Evolutionary conservation across 1,140 invertebrate genomes (phyloP), one percentile per base, ranked within the genome.

Genomic region (Solenopsis invicta): DNA sequence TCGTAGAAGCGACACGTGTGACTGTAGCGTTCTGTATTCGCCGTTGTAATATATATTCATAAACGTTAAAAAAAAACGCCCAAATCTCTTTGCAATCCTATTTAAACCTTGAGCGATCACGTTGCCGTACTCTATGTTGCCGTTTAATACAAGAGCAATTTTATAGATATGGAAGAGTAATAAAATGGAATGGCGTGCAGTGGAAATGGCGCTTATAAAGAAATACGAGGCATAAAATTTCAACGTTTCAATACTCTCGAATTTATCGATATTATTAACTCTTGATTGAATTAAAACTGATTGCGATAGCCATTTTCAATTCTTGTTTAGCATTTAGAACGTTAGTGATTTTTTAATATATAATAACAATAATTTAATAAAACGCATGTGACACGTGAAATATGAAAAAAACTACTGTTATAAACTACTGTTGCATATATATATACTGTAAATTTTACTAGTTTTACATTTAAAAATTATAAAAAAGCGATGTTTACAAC

Each of bases 11-110:
- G 89, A 75, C 85, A 78, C 66, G 74, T 84, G 89, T 67, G 88
- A 84, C 72, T 64, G 45, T 72, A 62, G 54, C 54, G 76, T 41
- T 64, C 69, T 81, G 50, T 61, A 88, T 59, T 41, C 41, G 41
- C 74, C 62, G 88, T 82, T 87, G 85, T 78, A 89, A 89, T 85
- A 85, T 77, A 86, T 89, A 89, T 89, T 89, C 88, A 62, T 89
- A 80, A 80, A 75, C 67, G 69, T 88, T 86, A 56, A 87, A 87
- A 87, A 56, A 80, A 67, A 50, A 21, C 21, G 52, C 10, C 45
- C 18, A 59, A 50, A 48, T 82, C 54, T 75, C 29, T 59, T 41
- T 48, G 52, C 69, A 75, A 84, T 84, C 56, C 80, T 75, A 74
- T 84, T 84, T 74, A 75, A 84, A 37, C 29, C 41, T 21, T 61